Conservation (phyloP, 2,888 invertebrate genomes). For the Heliconius charithonia region DNA sequence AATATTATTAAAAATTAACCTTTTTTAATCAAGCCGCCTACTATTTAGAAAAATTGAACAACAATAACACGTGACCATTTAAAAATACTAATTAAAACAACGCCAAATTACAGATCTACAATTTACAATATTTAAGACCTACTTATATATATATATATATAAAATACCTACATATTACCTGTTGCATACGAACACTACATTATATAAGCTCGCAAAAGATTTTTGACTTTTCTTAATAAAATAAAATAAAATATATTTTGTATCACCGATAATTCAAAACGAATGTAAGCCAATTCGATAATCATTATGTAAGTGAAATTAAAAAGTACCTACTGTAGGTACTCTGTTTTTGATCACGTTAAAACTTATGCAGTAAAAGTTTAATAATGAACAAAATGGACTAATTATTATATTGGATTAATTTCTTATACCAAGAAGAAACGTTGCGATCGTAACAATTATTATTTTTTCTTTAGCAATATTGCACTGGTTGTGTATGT, state of each 20-base stretch:
- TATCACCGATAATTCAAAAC: neutral
- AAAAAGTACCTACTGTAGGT: neutral
- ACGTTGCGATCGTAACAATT: neutral
- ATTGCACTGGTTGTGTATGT: too few relatives aligned
- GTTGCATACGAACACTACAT: conserved; percentile 4
- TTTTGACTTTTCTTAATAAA: conserved; percentile 8
- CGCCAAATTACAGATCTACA: too few relatives aligned
- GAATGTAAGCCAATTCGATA: conserved; percentile 17
- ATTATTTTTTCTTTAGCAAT: neutral
- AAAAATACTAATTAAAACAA: too few relatives aligned
- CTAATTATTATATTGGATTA: conserved; percentile 5
- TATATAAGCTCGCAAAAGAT: neutral
- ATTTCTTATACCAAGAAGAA: conserved; percentile 3
- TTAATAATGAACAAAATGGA: conserved; percentile 8
- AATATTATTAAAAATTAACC: too few relatives aligned
- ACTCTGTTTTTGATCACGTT: neutral
- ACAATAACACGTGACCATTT: too few relatives aligned
- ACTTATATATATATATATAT: neutral
- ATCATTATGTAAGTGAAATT: conserved; percentile 11
- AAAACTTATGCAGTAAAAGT: conserved; percentile 3
- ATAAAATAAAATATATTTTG: conserved; percentile 13
- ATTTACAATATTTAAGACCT: too few relatives aligned
- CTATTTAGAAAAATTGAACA: too few relatives aligned
- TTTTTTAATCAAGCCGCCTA: neutral
- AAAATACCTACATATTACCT: neutral